phyloP scores from a whole-genome alignment of 2,888 invertebrate genomes.

The Eupelmus urozonus region DNA sequence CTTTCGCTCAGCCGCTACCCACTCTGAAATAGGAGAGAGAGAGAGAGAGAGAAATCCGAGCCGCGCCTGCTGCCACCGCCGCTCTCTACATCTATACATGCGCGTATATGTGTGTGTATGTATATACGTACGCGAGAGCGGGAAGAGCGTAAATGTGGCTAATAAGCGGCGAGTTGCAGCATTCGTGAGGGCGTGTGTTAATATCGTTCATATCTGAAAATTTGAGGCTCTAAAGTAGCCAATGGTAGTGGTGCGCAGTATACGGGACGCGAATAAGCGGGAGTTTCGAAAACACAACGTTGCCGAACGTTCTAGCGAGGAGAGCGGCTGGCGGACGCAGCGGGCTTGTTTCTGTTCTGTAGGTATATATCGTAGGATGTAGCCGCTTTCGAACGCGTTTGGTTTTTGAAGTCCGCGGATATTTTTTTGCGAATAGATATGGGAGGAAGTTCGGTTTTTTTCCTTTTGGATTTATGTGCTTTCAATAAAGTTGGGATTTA shows the following conservation, averaged over 20 bases:
- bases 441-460: no score
- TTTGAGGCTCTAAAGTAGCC: constrained; percentile 30
- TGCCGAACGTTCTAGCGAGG: no score
- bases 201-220: constrained; percentile 30
- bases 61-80: background rate
- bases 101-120: no score
- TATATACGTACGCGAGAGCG: background rate
- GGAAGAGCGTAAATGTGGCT: background rate
- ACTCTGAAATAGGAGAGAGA: background rate
- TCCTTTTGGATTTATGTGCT: no score
- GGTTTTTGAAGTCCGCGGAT: no score
- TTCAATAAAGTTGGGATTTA: no score
- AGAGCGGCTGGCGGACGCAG: no score
- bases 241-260: constrained; percentile 7
- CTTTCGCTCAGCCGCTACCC: background rate
- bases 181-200: constrained; percentile 45
- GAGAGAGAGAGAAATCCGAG: background rate
- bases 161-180: background rate
- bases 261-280: constrained; percentile 1
- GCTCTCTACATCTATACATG: no score
- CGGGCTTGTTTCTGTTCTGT: no score
- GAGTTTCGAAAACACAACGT: constrained; percentile 45
- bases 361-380: no score
- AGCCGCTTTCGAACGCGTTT: no score
- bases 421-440: no score